phyloP scores from a whole-genome alignment of 2,113 vertebrate genomes.

The Nothoprocta perdicaria region DNA sequence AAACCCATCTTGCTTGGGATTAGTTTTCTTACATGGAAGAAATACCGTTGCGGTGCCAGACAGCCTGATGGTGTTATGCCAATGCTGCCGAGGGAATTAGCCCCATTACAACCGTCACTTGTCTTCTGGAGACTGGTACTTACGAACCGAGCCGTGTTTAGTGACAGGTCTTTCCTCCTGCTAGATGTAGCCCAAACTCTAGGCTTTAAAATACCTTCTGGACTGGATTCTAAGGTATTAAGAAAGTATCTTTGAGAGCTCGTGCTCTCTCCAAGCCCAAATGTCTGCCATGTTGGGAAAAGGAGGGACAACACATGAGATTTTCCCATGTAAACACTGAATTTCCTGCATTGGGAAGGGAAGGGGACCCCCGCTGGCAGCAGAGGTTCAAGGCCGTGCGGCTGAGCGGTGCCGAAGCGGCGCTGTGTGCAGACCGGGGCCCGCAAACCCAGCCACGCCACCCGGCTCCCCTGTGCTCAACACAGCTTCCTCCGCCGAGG shows the following conservation, averaged over 20 bases:
- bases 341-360: neutral
- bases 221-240: neutral
- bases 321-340: neutral
- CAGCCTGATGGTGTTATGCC: constrained; percentile 38
- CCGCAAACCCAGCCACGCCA: too few relatives aligned
- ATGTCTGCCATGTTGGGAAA: neutral
- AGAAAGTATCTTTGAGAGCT: neutral
- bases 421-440: neutral
- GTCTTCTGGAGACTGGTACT: constrained; percentile 21
- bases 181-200: neutral
- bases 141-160: neutral
- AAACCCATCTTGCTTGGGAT: constrained; percentile 23
- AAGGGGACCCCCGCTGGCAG: neutral
- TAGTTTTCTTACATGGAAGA: constrained; percentile 37
- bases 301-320: neutral
- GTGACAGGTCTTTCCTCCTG: neutral
- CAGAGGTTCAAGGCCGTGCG: neutral
- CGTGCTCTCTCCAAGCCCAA: neutral
- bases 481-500: too few relatives aligned
- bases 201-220: neutral
- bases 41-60: constrained; percentile 30
- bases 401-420: neutral
- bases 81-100: constrained; percentile 36
- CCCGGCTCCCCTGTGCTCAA: too few relatives aligned
- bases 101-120: constrained; percentile 23